Evolutionary conservation across 2,888 invertebrate genomes (phyloP).

Genomic region (Eutolmus rufibarbis): DNA sequence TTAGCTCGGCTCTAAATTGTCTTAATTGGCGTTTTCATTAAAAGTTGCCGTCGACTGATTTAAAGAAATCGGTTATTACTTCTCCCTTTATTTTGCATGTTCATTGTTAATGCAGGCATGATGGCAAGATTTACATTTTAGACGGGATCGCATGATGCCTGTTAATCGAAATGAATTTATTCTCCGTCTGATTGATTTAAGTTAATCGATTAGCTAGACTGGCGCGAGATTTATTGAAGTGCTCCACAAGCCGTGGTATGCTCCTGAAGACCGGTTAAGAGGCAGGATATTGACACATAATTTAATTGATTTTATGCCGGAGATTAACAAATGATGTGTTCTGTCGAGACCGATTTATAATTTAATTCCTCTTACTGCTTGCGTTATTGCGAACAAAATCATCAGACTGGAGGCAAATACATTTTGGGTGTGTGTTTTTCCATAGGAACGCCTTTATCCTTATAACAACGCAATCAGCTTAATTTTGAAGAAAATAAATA

Average conservation of each 20-base stretch:
- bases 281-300: background rate
- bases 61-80: background rate
- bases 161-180: slow-evolving; percentile 18
- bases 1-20: background rate
- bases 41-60: background rate
- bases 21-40: background rate
- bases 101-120: background rate
- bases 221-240: background rate
- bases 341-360: background rate
- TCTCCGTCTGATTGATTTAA: background rate
- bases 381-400: background rate
- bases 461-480: background rate
- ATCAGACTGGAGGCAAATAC: background rate
- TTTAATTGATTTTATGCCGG: background rate
- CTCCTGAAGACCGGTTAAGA: background rate
- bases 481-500: background rate
- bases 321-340: background rate
- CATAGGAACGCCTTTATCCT: background rate
- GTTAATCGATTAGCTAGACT: slow-evolving; percentile 17
- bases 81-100: background rate
- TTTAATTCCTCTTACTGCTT: background rate
- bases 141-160: background rate
- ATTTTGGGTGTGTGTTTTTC: background rate
- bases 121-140: background rate
- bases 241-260: background rate